Percentiles rank a stretch among this genome's conserved stretches.
Conservation (phyloP, 2,888 invertebrate genomes). For the Leptinotarsa haldemani region DNA sequence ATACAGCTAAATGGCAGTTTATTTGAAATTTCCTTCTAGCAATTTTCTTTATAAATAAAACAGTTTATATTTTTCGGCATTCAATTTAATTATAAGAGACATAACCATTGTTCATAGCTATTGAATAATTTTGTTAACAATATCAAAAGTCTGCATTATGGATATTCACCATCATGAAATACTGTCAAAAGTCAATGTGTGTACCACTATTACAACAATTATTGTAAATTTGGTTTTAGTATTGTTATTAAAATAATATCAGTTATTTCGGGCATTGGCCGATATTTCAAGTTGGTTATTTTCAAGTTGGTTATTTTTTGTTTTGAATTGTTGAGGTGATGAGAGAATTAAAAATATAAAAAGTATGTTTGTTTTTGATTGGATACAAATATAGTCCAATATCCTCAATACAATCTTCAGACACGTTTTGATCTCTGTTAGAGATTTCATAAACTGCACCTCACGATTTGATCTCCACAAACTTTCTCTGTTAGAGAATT, state of each 20-base stretch:
- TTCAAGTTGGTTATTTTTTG: slow-evolving; percentile 60
- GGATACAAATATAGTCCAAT: not conserved
- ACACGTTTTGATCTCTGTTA: no score
- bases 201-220: slow-evolving; percentile 55
- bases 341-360: slow-evolving; percentile 53
- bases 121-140: not conserved
- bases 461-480: no score
- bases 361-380: slow-evolving; percentile 19
- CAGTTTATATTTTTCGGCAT: no score
- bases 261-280: slow-evolving; percentile 53
- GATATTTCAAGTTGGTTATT: slow-evolving; percentile 59
- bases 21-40: no score
- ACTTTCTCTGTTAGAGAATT: no score
- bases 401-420: no score
- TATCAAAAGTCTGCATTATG: slow-evolving; percentile 1
- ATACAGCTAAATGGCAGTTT: no score
- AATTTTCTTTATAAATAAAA: no score
- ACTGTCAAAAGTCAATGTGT: slow-evolving; percentile 58
- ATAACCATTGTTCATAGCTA: not conserved
- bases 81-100: no score
- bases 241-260: slow-evolving; percentile 51
- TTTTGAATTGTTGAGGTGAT: slow-evolving; percentile 59
- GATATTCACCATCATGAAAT: slow-evolving; percentile 38
- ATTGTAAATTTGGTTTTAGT: slow-evolving; percentile 56
- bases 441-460: no score